Evolutionary conservation across 1,140 invertebrate genomes (phyloP).

Genomic region (Caerostris extrusa): DNA sequence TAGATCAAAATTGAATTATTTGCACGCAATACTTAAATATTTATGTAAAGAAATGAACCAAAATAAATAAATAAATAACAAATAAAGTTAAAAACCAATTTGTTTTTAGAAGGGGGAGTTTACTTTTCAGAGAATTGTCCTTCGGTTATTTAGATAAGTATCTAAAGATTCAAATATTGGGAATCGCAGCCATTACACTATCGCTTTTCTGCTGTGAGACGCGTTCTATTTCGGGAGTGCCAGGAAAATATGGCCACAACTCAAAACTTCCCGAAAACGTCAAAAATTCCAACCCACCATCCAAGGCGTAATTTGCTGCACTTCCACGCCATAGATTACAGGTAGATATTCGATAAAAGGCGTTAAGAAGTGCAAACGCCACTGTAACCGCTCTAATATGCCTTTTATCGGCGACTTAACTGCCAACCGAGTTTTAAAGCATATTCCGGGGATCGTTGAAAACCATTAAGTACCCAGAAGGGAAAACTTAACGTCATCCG

Average conservation of each 20-base stretch:
- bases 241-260: background rate
- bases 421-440: slow-evolving; percentile 73
- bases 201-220: background rate
- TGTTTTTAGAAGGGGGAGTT: too few species aligned
- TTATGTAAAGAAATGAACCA: too few species aligned
- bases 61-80: too few species aligned
- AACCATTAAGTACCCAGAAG: slow-evolving; percentile 67
- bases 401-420: slow-evolving; percentile 68
- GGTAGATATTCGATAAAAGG: slow-evolving; percentile 73
- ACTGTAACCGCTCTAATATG: slow-evolving; percentile 47
- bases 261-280: slow-evolving; percentile 18
- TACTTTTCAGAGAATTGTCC: too few species aligned
- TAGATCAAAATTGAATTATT: too few species aligned
- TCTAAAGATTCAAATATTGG: too few species aligned
- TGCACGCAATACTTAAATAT: too few species aligned
- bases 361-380: slow-evolving; percentile 61
- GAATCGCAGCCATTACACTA: background rate
- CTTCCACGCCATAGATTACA: slow-evolving; percentile 59
- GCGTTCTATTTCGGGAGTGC: background rate
- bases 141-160: too few species aligned
- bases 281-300: background rate
- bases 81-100: too few species aligned
- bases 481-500: slow-evolving; percentile 73
- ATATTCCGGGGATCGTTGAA: slow-evolving; percentile 63
- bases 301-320: slow-evolving; percentile 49